These are phyloP conservation scores for Malthinus flaveolus DNA, from an alignment of 2,888 invertebrate species.

Conservation along the genomic window DNA sequence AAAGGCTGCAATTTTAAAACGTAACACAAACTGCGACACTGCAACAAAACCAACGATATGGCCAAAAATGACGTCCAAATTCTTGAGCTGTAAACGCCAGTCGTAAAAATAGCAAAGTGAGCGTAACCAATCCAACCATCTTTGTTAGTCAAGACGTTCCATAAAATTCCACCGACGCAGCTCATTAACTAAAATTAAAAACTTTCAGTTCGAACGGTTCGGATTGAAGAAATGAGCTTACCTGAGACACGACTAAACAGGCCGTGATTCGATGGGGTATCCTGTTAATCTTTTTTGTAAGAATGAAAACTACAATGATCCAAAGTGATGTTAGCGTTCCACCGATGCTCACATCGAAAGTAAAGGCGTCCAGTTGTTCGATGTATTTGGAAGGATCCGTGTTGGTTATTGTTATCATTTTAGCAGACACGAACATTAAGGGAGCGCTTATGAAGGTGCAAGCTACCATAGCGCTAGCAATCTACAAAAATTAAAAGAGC, in stretches of 20 bases:
- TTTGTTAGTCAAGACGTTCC: constrained; percentile 63
- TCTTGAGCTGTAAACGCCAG: constrained; percentile 79
- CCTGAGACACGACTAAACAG: constrained; percentile 80
- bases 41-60: constrained; percentile 76
- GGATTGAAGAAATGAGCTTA: constrained; percentile 49
- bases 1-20: constrained; percentile 76
- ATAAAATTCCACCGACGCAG: constrained; percentile 75
- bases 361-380: constrained; percentile 74
- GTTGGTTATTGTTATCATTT: constrained; percentile 83
- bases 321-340: constrained; percentile 78
- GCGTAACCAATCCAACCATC: constrained; percentile 67
- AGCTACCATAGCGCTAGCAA: constrained; percentile 92
- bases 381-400: constrained; percentile 72
- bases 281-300: constrained; percentile 75
- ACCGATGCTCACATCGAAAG: constrained; percentile 82
- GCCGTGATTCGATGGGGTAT: constrained; percentile 83
- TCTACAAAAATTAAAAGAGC: constrained; percentile 57
- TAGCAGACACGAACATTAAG: constrained; percentile 92
- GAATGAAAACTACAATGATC: constrained; percentile 73
- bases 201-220: too few species aligned
- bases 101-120: constrained; percentile 76
- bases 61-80: constrained; percentile 87
- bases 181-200: constrained; percentile 59
- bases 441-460: constrained; percentile 95
- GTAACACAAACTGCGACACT: constrained; percentile 82